phyloP scores from a whole-genome alignment of 2,888 invertebrate species.

The Meliscaeva auricollis region DNA sequence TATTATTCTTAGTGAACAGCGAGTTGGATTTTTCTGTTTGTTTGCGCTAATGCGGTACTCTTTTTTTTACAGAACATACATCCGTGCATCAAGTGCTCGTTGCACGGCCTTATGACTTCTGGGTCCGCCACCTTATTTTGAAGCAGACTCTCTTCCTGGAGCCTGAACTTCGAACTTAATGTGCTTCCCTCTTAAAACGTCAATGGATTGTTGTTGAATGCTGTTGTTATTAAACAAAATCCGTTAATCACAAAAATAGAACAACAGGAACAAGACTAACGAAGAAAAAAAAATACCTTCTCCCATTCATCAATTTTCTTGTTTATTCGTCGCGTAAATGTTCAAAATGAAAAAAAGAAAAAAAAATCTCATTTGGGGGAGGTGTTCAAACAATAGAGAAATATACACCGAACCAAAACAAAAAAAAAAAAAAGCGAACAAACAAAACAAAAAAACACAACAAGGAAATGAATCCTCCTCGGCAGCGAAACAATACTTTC shows the following conservation, averaged over 20 bases:
- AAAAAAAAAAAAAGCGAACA: conserved; percentile 67
- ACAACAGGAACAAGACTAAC: background rate
- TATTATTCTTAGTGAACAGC: no score
- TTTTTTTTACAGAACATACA: no score
- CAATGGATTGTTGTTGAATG: conserved; percentile 25
- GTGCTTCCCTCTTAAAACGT: no score
- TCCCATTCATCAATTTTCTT: conserved; percentile 61
- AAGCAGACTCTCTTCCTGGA: no score
- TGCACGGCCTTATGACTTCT: no score
- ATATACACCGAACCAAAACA: conserved; percentile 78
- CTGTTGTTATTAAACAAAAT: conserved; percentile 65
- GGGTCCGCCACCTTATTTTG: no score
- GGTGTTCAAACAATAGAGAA: conserved; percentile 71
- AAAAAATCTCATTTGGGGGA: conserved; percentile 28
- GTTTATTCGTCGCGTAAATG: conserved; percentile 55
- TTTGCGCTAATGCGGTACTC: no score
- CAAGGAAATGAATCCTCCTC: conserved; percentile 79
- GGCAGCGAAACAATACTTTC: conserved; percentile 65
- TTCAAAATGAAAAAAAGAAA: conserved; percentile 28
- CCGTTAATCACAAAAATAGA: conserved; percentile 35
- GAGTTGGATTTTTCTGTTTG: no score
- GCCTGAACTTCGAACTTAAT: no score
- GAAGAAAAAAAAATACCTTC: conserved; percentile 36
- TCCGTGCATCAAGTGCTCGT: no score
- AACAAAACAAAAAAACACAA: conserved; percentile 77